Evolutionary conservation across 2,888 invertebrate species (phyloP), one percentile per base, ranked within the genome.

Genomic region (Cephus nigrinus): DNA sequence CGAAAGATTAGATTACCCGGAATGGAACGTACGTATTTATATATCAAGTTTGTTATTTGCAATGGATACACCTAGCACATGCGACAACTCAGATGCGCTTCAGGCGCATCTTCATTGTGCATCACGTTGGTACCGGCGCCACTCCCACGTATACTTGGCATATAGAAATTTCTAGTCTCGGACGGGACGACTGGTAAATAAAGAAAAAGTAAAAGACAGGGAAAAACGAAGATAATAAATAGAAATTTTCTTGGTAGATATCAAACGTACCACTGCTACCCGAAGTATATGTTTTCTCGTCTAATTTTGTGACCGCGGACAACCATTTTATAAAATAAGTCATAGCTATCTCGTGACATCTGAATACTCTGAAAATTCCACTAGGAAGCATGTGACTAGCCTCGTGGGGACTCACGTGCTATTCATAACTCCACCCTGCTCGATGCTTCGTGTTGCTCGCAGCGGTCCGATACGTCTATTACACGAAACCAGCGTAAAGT

Each of bases 381-480:
- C 40, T 12, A 72, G 79, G 74, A 81, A 77, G 77, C 82, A 85
- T 86, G 87, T 87, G 87, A 89, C 88, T 85, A 83, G 80, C 86
- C 88, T 89, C 87, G 89, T 88, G 89, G 87, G 85, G 85, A 86
- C 88, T 90, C 90, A 89, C 90, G 90, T 88, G 89, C 88, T 89
- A 87, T 88, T 90, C 89, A 88, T 88, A 89, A 87, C 87, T 81
- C 81, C 81, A 75, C 80, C 74, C 73, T 75, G 79, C 76, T 73
- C 75, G 23, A 23, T 55, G 23, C 55, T 55, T 55, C 55, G 23
- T 23, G 55, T 23, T 55, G 55, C 23, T 55, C 55, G 5, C 55
- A 55, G 55, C 55, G 55, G 23, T 55, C 23, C 55, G 55, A 55
- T 3, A 55, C 55, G 55, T 55, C 55, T 55, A 55, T 55, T 55